Evolutionary conservation across 2,113 vertebrate genomes (phyloP).

Genomic region (Ameiurus melas): DNA sequence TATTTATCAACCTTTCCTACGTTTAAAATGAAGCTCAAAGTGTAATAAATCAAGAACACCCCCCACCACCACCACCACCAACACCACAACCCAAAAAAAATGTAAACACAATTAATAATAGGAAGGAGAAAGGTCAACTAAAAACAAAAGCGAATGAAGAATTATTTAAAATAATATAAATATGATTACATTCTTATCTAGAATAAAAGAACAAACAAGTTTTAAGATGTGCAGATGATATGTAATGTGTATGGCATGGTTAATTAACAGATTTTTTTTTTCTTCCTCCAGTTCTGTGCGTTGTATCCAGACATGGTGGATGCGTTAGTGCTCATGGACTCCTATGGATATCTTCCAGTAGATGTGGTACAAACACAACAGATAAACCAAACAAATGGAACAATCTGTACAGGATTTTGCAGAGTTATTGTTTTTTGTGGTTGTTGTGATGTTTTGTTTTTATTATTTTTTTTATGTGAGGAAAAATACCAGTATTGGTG

Average conservation of each 20-base stretch:
- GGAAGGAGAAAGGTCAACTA: background rate
- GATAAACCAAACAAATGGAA: background rate
- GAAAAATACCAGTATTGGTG: too few relatives aligned
- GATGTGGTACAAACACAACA: conserved; percentile 57
- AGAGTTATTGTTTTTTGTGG: too few relatives aligned
- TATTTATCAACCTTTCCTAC: background rate
- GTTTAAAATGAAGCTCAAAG: background rate
- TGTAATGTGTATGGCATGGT: background rate
- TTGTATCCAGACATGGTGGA: conserved; percentile 90
- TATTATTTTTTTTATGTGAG: too few relatives aligned
- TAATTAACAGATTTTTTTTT: background rate
- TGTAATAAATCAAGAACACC: background rate
- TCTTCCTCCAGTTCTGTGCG: conserved; percentile 76
- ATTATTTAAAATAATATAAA: background rate
- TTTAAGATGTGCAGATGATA: background rate
- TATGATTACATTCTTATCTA: background rate
- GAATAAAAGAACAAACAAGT: background rate
- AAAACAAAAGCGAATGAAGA: background rate
- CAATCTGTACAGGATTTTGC: too few relatives aligned
- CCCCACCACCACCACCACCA: too few relatives aligned
- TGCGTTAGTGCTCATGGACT: conserved; percentile 81
- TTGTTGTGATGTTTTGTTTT: too few relatives aligned
- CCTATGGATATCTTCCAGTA: conserved; percentile 72
- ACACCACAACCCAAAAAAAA: background rate
- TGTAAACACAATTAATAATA: background rate